These are phyloP conservation scores for Troglohyphantes excavatus DNA, from an alignment of 2,888 invertebrate genomes.

Conservation along the genomic window DNA sequence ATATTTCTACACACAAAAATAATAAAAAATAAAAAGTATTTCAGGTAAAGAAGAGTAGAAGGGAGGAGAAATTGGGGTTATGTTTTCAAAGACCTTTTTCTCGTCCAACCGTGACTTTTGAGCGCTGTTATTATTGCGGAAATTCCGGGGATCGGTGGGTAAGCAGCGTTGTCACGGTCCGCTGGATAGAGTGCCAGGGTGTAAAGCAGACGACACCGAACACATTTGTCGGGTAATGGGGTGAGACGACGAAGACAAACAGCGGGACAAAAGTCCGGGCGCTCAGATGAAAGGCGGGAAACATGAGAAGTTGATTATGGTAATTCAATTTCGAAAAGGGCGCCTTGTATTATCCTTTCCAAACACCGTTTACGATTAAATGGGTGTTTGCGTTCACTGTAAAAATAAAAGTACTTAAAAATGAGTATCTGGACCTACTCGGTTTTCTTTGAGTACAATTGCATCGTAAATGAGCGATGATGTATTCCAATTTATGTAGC, in stretches of 20 bases:
- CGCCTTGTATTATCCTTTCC: no score
- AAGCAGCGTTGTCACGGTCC: constrained; percentile 31
- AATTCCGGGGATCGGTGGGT: constrained; percentile 10
- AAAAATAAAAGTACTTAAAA: no score
- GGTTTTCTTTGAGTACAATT: no score
- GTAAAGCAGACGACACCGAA: constrained; percentile 29
- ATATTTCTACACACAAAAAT: neutral
- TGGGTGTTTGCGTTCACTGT: no score
- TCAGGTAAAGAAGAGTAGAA: neutral
- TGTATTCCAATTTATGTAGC: no score
- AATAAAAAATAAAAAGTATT: neutral
- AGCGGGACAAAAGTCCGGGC: constrained; percentile 16
- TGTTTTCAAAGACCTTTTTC: constrained; percentile 61
- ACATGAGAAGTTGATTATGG: constrained; percentile 7
- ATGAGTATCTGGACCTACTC: no score
- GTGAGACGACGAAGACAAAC: constrained; percentile 27
- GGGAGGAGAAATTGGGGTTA: constrained; percentile 46
- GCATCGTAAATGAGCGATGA: no score
- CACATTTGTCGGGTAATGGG: constrained; percentile 32
- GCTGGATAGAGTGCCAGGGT: neutral
- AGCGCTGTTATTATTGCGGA: constrained; percentile 23
- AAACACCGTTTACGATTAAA: no score
- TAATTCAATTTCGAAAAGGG: constrained; percentile 4
- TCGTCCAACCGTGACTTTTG: constrained; percentile 48
- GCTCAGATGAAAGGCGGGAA: constrained; percentile 14